Evolutionary conservation across 2,888 invertebrate species (phyloP).

Genomic region (Ceramica pisi): DNA sequence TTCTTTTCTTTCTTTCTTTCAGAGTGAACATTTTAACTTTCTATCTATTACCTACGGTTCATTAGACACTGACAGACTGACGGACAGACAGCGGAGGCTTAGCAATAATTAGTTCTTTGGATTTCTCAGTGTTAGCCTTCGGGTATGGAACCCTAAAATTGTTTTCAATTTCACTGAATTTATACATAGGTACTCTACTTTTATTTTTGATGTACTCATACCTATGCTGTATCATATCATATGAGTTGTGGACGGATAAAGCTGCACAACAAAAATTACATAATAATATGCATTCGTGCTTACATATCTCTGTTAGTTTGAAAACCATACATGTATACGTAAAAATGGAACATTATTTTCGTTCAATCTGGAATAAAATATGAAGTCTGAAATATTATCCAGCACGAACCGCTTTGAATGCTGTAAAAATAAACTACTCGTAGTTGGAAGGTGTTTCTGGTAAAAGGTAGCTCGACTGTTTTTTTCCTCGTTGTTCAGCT

Average conservation of each 20-base stretch:
- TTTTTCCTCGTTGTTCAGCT: conserved; percentile 44
- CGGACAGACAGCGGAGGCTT: neutral
- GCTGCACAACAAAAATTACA: conserved; percentile 24
- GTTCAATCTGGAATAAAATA: conserved; percentile 48
- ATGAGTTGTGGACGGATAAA: conserved; percentile 5
- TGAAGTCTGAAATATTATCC: conserved; percentile 54
- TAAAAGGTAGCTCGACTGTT: conserved; percentile 37
- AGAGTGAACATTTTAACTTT: neutral
- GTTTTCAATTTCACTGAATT: too few species aligned
- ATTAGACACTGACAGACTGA: neutral
- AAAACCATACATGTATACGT: conserved; percentile 16
- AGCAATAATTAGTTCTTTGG: too few species aligned
- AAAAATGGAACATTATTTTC: conserved; percentile 30
- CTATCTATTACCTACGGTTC: neutral
- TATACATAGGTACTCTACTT: too few species aligned
- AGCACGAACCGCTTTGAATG: conserved; percentile 49
- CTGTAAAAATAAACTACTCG: conserved; percentile 55
- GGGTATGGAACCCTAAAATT: too few species aligned
- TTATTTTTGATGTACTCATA: neutral
- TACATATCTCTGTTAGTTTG: conserved; percentile 18
- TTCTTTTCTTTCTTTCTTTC: too few species aligned
- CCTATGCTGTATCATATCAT: neutral
- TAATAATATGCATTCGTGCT: conserved; percentile 3
- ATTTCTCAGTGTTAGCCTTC: too few species aligned
- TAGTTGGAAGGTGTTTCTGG: conserved; percentile 52